phyloP scores from a whole-genome alignment of 1,140 invertebrate genomes.

The Leptoteleia sp. region DNA sequence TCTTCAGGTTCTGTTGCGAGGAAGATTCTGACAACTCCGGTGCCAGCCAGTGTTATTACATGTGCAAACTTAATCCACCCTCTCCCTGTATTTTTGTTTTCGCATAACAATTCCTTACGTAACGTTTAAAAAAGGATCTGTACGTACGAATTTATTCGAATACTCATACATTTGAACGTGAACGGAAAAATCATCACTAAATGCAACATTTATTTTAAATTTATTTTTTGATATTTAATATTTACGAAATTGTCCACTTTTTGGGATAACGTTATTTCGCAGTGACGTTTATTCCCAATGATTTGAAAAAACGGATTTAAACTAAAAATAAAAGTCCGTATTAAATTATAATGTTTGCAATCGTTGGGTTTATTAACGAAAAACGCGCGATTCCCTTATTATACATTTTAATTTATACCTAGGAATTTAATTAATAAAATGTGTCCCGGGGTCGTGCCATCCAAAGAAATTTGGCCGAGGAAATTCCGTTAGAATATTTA shows the following conservation, averaged over 20 bases:
- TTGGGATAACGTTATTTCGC: not conserved
- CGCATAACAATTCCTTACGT: constrained; percentile 20
- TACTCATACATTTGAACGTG: constrained; percentile 19
- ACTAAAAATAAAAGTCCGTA: not conserved
- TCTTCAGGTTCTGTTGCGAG: constrained; percentile 17
- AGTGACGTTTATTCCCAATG: no score
- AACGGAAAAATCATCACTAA: constrained; percentile 2
- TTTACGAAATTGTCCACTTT: constrained; percentile 3
- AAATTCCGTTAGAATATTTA: constrained; percentile 42
- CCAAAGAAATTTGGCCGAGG: constrained; percentile 48
- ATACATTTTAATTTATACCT: constrained; percentile 14
- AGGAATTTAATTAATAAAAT: constrained; percentile 60
- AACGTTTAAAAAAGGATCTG: constrained; percentile 40
- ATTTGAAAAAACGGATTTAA: no score
- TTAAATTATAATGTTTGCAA: constrained; percentile 9
- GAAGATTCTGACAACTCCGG: constrained; percentile 12
- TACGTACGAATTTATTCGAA: constrained; percentile 21
- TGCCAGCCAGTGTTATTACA: constrained; percentile 43
- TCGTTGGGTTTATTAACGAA: constrained; percentile 12
- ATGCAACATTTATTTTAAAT: no score
- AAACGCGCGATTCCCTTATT: constrained; percentile 17
- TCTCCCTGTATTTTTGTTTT: constrained; percentile 35
- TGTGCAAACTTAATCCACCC: constrained; percentile 50
- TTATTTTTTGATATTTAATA: no score
- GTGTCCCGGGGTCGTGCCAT: constrained; percentile 1